Percentiles rank a stretch among this genome's conserved stretches.
Conservation (phyloP, 2,113 vertebrate species). For the Zosterops japonicus region DNA sequence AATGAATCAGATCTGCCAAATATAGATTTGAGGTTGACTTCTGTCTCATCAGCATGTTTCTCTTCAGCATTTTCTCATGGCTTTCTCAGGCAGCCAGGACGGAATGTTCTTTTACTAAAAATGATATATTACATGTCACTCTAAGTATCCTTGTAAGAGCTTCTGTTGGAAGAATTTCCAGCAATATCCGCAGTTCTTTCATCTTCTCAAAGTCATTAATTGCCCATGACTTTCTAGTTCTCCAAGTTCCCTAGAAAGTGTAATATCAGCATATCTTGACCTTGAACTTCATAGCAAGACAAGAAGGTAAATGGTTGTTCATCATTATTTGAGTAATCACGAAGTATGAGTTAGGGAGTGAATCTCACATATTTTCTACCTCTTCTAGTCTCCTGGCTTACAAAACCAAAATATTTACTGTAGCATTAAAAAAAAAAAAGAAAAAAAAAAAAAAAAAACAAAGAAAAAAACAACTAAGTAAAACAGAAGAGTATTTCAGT, state of each 20-base stretch:
- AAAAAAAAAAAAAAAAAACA: not conserved
- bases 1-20: not conserved
- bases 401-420: not conserved
- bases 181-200: slow-evolving; percentile 42
- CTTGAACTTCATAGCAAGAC: not conserved
- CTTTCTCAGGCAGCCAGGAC: not conserved
- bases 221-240: slow-evolving; percentile 1
- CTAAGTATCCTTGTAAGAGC: slow-evolving; percentile 14
- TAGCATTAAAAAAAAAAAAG: not conserved
- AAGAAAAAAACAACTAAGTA: not conserved
- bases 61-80: not conserved
- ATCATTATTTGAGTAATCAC: not conserved
- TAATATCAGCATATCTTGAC: slow-evolving; percentile 42
- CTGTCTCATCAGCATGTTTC: not conserved
- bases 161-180: slow-evolving; percentile 57
- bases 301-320: not conserved
- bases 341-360: not conserved
- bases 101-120: slow-evolving; percentile 33
- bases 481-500: not conserved
- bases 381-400: not conserved
- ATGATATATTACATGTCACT: slow-evolving; percentile 37
- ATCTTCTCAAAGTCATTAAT: slow-evolving; percentile 41
- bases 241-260: slow-evolving; percentile 40
- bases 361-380: not conserved
- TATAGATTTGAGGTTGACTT: not conserved